These are phyloP conservation scores for Oryzias woworae DNA, from an alignment of 2,113 vertebrate species.

Conservation along the genomic window DNA sequence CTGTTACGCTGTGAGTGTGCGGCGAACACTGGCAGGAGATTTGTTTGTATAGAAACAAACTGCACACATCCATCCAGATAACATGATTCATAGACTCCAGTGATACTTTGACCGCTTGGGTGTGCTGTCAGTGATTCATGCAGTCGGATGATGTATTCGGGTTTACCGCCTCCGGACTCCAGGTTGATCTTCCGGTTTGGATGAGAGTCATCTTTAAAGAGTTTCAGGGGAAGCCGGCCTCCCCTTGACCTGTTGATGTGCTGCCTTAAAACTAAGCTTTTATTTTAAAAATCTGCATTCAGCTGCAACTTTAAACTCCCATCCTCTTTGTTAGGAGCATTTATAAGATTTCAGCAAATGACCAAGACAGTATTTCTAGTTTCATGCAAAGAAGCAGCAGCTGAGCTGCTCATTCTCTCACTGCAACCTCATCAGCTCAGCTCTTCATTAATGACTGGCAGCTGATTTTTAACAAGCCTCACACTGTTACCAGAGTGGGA, in stretches of 20 bases:
- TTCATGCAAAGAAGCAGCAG: too few relatives aligned
- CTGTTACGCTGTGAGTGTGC: conserved; percentile 10
- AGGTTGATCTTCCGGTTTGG: conserved; percentile 23
- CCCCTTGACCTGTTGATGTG: conserved; percentile 28
- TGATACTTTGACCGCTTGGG: conserved; percentile 20
- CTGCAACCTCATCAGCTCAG: too few relatives aligned
- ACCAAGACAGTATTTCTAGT: too few relatives aligned
- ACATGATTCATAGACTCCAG: conserved; percentile 38
- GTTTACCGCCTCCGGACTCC: conserved; percentile 18
- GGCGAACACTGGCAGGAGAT: conserved; percentile 20
- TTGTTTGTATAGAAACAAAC: conserved; percentile 39
- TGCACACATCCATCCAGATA: conserved; percentile 20
- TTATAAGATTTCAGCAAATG: too few relatives aligned
- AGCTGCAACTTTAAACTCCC: too few relatives aligned
- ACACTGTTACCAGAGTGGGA: too few relatives aligned
- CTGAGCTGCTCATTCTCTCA: too few relatives aligned
- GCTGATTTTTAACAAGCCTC: too few relatives aligned
- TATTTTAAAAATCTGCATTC: too few relatives aligned
- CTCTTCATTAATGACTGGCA: too few relatives aligned
- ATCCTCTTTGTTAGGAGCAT: too few relatives aligned
- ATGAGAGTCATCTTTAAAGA: conserved; percentile 15
- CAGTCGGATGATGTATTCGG: conserved; percentile 16
- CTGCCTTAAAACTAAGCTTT: conserved; percentile 6
- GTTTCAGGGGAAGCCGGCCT: conserved; percentile 1
- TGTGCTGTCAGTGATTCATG: conserved; percentile 48